Percentiles rank a stretch among this genome's conserved stretches.
phyloP scores from a whole-genome alignment of 35 echinoderm and acorn worm genomes.

The Lytechinus variegatus region DNA sequence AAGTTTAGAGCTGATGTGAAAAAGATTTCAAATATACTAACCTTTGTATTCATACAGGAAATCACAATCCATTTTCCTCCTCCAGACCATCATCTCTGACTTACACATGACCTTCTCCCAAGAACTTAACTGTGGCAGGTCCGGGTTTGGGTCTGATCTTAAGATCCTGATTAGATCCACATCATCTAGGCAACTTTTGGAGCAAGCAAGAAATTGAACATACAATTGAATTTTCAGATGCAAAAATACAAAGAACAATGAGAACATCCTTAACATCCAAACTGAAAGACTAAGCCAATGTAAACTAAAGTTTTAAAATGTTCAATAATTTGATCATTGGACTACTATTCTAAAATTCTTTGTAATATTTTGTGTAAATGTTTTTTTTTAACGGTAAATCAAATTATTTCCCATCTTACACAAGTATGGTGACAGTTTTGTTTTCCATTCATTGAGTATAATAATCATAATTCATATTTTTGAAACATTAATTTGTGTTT shows the following conservation, averaged over 20 bases:
- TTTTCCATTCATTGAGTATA: no score
- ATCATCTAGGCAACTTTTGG: conserved; percentile 51
- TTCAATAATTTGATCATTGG: no score
- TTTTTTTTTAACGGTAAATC: no score
- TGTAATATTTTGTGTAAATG: no score
- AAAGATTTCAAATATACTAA: neutral
- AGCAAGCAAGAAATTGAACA: neutral
- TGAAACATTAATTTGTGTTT: no score
- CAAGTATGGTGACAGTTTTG: no score
- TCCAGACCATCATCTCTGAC: conserved; percentile 81
- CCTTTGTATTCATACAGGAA: conserved; percentile 92
- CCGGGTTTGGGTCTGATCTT: neutral
- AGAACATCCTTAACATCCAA: neutral
- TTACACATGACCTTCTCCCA: conserved; percentile 75
- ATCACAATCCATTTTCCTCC: conserved; percentile 62
- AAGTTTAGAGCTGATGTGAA: neutral
- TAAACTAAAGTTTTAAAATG: no score
- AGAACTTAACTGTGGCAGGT: neutral
- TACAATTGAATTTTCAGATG: neutral
- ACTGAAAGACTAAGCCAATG: no score
- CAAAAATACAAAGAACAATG: neutral
- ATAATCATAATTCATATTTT: no score
- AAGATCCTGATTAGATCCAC: conserved; percentile 43
- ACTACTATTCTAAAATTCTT: no score
- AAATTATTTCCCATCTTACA: no score